Base-by-base conservation (phyloP, 1,140 invertebrate species). In the Drosophila triauraria region DNA sequence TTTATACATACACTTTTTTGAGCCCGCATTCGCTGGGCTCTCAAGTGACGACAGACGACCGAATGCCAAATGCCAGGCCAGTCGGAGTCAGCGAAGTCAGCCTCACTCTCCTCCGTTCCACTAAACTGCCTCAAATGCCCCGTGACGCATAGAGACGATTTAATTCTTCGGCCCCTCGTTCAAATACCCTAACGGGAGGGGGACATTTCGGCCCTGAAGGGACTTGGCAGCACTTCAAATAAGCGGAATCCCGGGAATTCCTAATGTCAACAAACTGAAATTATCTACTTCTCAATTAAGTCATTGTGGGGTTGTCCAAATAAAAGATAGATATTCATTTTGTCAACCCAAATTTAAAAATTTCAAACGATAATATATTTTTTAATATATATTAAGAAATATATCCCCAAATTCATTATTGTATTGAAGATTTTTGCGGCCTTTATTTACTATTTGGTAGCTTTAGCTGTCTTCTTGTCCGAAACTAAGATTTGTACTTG, bases 101-200 rank as follows among this genome's bases (percentile, higher is more conserved):
- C 67, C 48, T 72, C 69, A 72, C 67, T 72, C 67, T 72, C 42
- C 67, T 50, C 48, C 76, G 65, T 79, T 76, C 63, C 54, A 75
- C 75, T 56, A 78, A 78, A 79, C 78, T 76, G 69, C 69, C 68
- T 80, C 75, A 85, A 86, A 86, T 86, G 82, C 78, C 65, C 75
- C 76, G 75, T 86, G 83, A 86, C 76, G 82, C 82, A 82, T 72
- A 71, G 76, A 76, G 75, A 74, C 78, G 80, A 74, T 79, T 86
- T 82, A 77, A 80, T 84, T 84, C 69, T 54, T 70, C 38, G 38
- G 57, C 58, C 70, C 50, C 70, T 75, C 35, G n/a, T 46, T n/a
- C 12, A 20, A 47, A 72, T 72, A 72, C 67, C 35, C 46, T 72
- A 42, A 38, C 67, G 15, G 53, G 7, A 30, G 20, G 44, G 44